phyloP scores from a whole-genome alignment of 2,888 invertebrate species.

The Nomada ruficornis region DNA sequence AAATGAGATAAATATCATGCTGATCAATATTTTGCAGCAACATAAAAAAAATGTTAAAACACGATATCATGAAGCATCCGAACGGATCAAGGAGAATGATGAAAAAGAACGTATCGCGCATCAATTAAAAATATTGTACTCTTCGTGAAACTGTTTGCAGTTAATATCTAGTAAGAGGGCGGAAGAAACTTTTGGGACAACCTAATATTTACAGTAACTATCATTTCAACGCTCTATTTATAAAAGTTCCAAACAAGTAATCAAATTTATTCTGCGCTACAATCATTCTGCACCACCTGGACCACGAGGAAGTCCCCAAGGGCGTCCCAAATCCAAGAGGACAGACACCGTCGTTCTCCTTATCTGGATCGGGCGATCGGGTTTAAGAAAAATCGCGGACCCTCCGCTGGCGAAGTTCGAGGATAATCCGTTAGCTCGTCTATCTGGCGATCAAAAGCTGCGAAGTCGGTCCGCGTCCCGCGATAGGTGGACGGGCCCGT shows the following conservation, averaged over 20 bases:
- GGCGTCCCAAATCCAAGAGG: slow-evolving; percentile 6
- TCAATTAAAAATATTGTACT: too few relatives aligned
- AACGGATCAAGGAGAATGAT: too few relatives aligned
- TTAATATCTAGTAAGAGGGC: too few relatives aligned
- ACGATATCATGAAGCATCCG: too few relatives aligned
- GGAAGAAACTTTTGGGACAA: too few relatives aligned
- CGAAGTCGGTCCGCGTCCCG: slow-evolving; percentile 50
- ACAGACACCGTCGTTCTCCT: too few relatives aligned
- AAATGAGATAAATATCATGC: too few relatives aligned
- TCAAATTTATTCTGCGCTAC: neutral
- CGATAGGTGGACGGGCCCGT: neutral
- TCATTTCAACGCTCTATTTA: neutral
- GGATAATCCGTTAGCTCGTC: slow-evolving; percentile 54
- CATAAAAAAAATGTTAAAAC: too few relatives aligned
- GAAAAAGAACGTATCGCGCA: too few relatives aligned
- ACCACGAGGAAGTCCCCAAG: slow-evolving; percentile 5
- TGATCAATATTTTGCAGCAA: too few relatives aligned
- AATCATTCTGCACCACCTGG: neutral
- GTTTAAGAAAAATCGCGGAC: slow-evolving; percentile 14
- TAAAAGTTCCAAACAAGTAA: neutral
- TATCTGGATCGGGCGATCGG: neutral
- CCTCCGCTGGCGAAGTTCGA: slow-evolving; percentile 37
- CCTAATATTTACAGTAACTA: too few relatives aligned
- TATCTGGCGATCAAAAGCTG: slow-evolving; percentile 61
- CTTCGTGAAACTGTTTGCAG: too few relatives aligned